Evolutionary conservation across 2,113 vertebrate genomes (phyloP).

Genomic region (Ibidorhyncha struthersii): DNA sequence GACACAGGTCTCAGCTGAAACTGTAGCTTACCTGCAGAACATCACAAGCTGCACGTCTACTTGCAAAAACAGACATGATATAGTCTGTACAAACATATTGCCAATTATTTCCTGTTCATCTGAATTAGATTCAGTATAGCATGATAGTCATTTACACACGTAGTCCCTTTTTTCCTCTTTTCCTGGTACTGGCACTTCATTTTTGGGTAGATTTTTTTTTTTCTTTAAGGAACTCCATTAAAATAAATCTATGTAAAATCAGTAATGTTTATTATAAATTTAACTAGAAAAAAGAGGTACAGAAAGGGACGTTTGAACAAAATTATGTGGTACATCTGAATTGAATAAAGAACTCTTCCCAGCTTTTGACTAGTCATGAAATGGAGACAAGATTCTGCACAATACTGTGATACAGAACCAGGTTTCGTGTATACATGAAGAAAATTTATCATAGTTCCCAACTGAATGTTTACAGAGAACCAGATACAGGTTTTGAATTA

Average conservation of each 20-base stretch:
- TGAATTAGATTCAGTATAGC: background rate
- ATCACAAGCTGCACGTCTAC: background rate
- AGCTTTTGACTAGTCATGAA: background rate
- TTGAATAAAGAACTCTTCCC: background rate
- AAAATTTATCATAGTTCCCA: background rate
- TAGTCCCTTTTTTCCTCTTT: background rate
- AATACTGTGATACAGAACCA: background rate
- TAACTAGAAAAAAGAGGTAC: background rate
- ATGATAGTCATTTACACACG: background rate
- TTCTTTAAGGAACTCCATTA: background rate
- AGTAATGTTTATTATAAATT: background rate
- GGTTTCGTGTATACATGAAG: background rate
- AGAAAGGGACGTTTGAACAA: background rate
- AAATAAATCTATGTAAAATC: background rate
- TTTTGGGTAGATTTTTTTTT: background rate
- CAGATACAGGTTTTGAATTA: background rate
- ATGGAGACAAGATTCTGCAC: background rate
- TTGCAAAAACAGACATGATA: slow-evolving; percentile 5
- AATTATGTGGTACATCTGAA: background rate
- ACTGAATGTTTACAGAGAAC: background rate
- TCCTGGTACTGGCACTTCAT: background rate
- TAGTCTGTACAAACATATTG: background rate
- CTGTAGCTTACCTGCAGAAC: background rate
- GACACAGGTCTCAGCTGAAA: slow-evolving; percentile 27
- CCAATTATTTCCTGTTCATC: background rate